Base-by-base conservation (phyloP, 2,113 vertebrate species). In the Macquaria ambigua region DNA sequence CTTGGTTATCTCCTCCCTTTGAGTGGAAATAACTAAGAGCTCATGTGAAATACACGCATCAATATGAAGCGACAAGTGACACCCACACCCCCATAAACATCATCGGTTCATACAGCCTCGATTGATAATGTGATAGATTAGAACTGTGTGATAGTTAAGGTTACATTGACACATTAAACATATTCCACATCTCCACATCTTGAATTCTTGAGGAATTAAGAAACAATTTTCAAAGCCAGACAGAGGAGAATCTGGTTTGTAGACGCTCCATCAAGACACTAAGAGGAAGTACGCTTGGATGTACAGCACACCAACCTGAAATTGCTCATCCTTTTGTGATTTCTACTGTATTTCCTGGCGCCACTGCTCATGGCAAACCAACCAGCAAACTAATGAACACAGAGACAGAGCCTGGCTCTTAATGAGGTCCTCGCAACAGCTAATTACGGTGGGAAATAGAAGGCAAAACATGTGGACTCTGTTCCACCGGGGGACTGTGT, bases 391-490 rank as follows among this genome's bases (percentile, higher is more conserved):
- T 39, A 80, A 86, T 75, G 76, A 86, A 64, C 64, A n/a, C 56
- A 52, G 68, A 87, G 74, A 74, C 69, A 4, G 72, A 73, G 79
- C 43, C 75, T 1, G 3, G 80, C 61, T 79, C 76, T 37, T 83
- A 83, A 89, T 58, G 77, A 90, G 61, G 37, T 74, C 82, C 50
- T 75, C 72, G 56, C 71, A 50, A 3, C 58, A 9, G 50, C 59
- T 86, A 77, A 89, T 89, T 88, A 85, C 64, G 52, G 68, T 9
- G 25, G 71, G 74, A 75, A 63, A 25, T 41, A n/a, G 73, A 7
- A 23, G 52, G 66, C 37, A 55, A 77, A 64, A 55, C 53, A 69
- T 64, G 1, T 77, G 73, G 61, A 72, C 64, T 77, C 15, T 69
- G 69, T 20, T 74, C 28, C 73, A 80, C 23, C 0, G 1, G 70